Base-by-base conservation (phyloP, 2,113 vertebrate species). In the Eolophus roseicapilla region DNA sequence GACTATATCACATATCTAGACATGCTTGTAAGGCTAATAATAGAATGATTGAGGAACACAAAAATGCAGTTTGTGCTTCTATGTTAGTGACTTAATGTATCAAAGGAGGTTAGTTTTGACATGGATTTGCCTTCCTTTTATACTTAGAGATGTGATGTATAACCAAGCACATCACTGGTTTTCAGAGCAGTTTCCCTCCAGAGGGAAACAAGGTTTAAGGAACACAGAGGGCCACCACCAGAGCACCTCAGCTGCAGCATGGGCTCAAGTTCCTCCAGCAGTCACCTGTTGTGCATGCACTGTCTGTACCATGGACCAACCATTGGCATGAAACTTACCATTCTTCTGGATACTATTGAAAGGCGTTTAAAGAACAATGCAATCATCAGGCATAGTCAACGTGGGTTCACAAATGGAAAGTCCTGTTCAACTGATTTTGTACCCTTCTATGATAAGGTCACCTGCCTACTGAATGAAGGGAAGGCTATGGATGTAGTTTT, bases 241-340 rank as follows among this genome's bases (percentile, higher is more conserved):
- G 43, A 59, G 5, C 59, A 84, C 13, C 16, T 81, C 49, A 62
- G 5, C 11, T 19, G 37, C 44, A 57, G 14, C 0, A 0, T 27
- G 55, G 60, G 25, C 50, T 39, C 33, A 11, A 39, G 27, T 24
- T 81, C 19, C 35, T 68, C 17, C 52, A 82, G 28, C 60, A 60
- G 44, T 23, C 71, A 73, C 35, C 39, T 83, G 33, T 19, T 25
- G 19, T 4, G 5, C 21, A 33, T 11, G 7, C 12, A 28, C 23
- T 11, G 12, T 63, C 11, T 39, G 24, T 27, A 10, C 44, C 23
- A 21, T 0, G 3, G 55, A 20, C 50, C 63, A 57, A 3, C 17
- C 13, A 1, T 10, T n/a, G 52, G 13, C 31, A 33, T 3, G 1
- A 64, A 23, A 47, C 28, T 64, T 23, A 3, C 20, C 19, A 44